Evolutionary conservation across 2,797 vertebrate species (phyloP), one percentile per base, ranked within the genome.

Genomic region (Hoplostethus mediterraneus): DNA sequence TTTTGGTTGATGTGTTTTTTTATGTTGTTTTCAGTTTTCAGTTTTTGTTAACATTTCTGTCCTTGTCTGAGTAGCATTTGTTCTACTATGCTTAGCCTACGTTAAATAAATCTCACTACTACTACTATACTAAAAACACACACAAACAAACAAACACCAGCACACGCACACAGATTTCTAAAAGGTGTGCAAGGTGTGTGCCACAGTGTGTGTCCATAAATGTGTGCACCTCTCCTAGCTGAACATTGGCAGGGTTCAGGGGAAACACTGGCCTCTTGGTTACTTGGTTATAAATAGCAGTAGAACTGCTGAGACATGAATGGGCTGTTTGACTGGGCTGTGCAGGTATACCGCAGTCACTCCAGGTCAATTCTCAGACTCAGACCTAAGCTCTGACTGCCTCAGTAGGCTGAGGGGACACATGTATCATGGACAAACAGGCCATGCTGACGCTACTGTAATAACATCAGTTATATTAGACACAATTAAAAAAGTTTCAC

Each of bases 171-270:
- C 13, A 55, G 3, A 25, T 45, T 12, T 52, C 1, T 33, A 36
- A 25, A 59, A 60, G 12, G 6, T 59, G 25, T 52, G 4, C n/a
- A 30, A 25, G 21, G 45, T 3, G 6, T 59, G 28, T 52, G 4
- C 14, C 30, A 25, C n/a, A 28, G 33, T 40, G 53, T 51, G 66
- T 36, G n/a, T n/a, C 40, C 54, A 8, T n/a, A 17, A 52, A 38
- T 55, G 30, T 72, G 16, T 73, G 38, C 56, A 58, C 67, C 38
- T 31, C 10, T 70, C 21, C 63, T 73, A 0, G 16, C 5, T 48
- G 66, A 71, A 75, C 59, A 77, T 77, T 87, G 72, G 66, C 75
- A 83, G 68, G 58, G 73, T 78, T 68, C 66, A 49, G 52, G 51
- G 80, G 40, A 84, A 84, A 81, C 52, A 64, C 40, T 51, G 78